These are phyloP conservation scores for Euglossa dilemma DNA, from an alignment of 1,140 invertebrate genomes.

Conservation along the genomic window DNA sequence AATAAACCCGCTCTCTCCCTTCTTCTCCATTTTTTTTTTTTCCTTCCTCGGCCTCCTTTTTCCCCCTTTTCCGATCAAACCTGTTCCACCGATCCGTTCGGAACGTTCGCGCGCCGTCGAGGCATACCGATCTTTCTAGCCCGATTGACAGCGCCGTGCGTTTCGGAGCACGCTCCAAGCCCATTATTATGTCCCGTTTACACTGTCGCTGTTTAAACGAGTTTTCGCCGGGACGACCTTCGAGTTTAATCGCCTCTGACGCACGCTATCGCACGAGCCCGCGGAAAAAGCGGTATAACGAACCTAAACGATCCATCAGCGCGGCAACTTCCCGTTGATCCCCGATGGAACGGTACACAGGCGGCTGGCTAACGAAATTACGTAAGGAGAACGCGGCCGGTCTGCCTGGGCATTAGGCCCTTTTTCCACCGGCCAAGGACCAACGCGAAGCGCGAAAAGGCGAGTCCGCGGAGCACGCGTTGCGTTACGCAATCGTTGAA, in stretches of 20 bases:
- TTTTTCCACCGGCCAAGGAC: constrained; percentile 50
- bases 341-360: not conserved
- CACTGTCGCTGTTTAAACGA: not conserved
- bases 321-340: not conserved
- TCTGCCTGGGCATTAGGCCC: not conserved
- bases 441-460: constrained; percentile 36
- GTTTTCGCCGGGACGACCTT: not conserved
- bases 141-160: no score
- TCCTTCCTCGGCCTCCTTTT: no score
- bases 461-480: constrained; percentile 34
- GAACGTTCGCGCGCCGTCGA: not conserved
- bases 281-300: not conserved
- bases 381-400: not conserved
- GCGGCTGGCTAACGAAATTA: not conserved
- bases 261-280: not conserved
- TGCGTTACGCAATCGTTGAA: constrained; percentile 73
- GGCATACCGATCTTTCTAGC: no score
- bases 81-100: not conserved
- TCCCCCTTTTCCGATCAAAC: no score
- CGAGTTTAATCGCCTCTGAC: constrained; percentile 1
- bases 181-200: not conserved
- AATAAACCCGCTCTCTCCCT: not conserved
- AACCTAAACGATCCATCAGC: not conserved
- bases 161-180: not conserved
- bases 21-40: not conserved